These are phyloP conservation scores for Neotoxoptera formosana DNA, from an alignment of 1,140 invertebrate genomes.

Conservation along the genomic window DNA sequence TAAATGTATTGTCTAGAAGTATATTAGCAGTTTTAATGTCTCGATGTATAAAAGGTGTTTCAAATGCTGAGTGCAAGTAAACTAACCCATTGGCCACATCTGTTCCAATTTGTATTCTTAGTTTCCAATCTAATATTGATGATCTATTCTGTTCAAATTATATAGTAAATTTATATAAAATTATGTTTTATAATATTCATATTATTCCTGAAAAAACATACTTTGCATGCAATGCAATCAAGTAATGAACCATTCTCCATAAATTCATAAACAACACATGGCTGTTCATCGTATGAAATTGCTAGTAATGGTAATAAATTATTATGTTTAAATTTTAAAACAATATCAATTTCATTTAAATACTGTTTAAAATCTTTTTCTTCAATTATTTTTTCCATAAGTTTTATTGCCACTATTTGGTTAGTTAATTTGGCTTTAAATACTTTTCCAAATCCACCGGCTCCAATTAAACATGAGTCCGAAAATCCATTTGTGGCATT, in stretches of 20 bases:
- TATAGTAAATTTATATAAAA: neutral
- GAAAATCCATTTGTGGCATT: conserved; percentile 58
- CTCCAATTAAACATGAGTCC: conserved; percentile 51
- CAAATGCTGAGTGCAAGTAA: conserved; percentile 70
- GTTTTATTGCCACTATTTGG: conserved; percentile 58
- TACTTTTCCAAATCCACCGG: conserved; percentile 58
- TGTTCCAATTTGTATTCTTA: conserved; percentile 69
- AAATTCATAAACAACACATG: conserved; percentile 75
- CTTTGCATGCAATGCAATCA: conserved; percentile 67
- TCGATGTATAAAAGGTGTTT: conserved; percentile 72
- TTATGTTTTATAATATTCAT: neutral
- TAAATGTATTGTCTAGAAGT: conserved; percentile 70
- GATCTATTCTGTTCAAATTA: conserved; percentile 61
- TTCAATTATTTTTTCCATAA: conserved; percentile 42
- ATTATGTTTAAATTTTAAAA: conserved; percentile 58
- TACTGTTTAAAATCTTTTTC: conserved; percentile 57
- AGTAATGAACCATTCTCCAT: conserved; percentile 74
- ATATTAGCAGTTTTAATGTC: conserved; percentile 83
- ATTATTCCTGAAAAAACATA: conserved; percentile 57
- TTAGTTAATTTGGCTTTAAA: conserved; percentile 53
- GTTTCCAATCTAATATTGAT: conserved; percentile 65
- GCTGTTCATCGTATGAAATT: conserved; percentile 71
- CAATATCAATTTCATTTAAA: conserved; percentile 58
- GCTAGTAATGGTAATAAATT: conserved; percentile 75
- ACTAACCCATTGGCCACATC: conserved; percentile 71